phyloP scores from a whole-genome alignment of 23 tunicate species.

The Styela clava region DNA sequence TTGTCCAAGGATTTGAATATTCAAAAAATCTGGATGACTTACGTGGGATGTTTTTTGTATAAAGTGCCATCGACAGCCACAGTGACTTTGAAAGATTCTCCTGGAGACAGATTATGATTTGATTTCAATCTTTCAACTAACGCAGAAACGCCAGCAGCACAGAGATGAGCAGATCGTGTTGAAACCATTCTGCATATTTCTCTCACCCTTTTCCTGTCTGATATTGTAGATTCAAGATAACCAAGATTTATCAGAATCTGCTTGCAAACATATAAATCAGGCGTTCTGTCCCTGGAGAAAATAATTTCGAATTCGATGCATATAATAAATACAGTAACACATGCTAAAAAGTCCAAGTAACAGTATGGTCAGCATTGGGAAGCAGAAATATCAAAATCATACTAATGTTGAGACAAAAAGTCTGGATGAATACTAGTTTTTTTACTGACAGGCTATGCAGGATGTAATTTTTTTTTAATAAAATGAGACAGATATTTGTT shows the following conservation, averaged over 20 bases:
- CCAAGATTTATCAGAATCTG: slow-evolving; percentile 11
- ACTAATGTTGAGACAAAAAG: too few species aligned
- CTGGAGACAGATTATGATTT: background rate
- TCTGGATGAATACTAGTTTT: too few species aligned
- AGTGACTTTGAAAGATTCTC: slow-evolving; percentile 22
- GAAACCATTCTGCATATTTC: slow-evolving; percentile 50
- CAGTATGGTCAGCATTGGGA: too few species aligned
- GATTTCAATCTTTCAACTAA: slow-evolving; percentile 29
- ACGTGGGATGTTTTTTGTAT: slow-evolving; percentile 64
- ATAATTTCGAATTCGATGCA: background rate
- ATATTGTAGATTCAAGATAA: background rate
- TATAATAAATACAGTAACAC: too few species aligned
- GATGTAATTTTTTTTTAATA: too few species aligned
- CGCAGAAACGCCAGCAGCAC: slow-evolving; percentile 73
- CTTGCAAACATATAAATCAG: slow-evolving; percentile 5
- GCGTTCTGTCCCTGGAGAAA: background rate
- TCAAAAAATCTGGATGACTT: too few species aligned
- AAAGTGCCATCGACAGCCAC: slow-evolving; percentile 75
- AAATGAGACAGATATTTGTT: too few species aligned
- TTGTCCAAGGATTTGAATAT: too few species aligned
- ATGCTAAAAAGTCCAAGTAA: too few species aligned
- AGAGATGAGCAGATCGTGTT: slow-evolving; percentile 66
- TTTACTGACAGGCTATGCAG: too few species aligned
- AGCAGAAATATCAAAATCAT: too few species aligned
- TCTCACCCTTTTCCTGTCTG: background rate